These are phyloP conservation scores for Mythimna loreyi DNA, from an alignment of 2,888 invertebrate genomes.

Conservation along the genomic window DNA sequence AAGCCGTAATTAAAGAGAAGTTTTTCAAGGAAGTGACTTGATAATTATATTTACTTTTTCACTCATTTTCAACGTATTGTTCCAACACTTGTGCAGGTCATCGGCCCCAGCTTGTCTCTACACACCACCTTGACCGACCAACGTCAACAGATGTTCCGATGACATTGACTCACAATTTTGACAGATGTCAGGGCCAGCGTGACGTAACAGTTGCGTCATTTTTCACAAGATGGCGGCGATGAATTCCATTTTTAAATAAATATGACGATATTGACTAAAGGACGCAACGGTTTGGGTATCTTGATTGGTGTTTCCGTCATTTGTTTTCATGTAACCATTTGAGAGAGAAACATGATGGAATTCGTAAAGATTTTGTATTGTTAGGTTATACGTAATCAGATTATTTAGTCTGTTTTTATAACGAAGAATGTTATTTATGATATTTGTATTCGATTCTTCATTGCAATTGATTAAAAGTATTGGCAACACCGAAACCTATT, in stretches of 20 bases:
- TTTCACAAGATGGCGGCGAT: slow-evolving; percentile 28
- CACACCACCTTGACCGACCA: slow-evolving; percentile 48
- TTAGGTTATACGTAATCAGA: no score
- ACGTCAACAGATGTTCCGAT: slow-evolving; percentile 45
- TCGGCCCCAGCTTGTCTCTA: slow-evolving; percentile 4
- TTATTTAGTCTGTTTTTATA: no score
- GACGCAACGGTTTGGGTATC: background rate
- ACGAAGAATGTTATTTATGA: no score
- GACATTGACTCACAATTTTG: slow-evolving; percentile 50
- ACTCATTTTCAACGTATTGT: slow-evolving; percentile 2
- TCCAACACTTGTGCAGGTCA: slow-evolving; percentile 27
- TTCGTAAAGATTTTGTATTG: background rate
- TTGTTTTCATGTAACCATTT: background rate
- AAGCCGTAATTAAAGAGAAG: background rate
- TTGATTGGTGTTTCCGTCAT: slow-evolving; percentile 2
- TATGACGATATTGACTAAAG: slow-evolving; percentile 7
- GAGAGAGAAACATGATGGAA: background rate
- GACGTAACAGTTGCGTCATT: slow-evolving; percentile 54
- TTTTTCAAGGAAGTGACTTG: background rate
- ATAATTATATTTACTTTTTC: background rate
- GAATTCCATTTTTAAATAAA: slow-evolving; percentile 49
- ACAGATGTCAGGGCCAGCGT: slow-evolving; percentile 50
- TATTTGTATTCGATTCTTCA: no score
- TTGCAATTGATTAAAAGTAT: no score
- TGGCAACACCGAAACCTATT: no score